Conservation (phyloP, 2,113 vertebrate species). For the Papio anubis region DNA sequence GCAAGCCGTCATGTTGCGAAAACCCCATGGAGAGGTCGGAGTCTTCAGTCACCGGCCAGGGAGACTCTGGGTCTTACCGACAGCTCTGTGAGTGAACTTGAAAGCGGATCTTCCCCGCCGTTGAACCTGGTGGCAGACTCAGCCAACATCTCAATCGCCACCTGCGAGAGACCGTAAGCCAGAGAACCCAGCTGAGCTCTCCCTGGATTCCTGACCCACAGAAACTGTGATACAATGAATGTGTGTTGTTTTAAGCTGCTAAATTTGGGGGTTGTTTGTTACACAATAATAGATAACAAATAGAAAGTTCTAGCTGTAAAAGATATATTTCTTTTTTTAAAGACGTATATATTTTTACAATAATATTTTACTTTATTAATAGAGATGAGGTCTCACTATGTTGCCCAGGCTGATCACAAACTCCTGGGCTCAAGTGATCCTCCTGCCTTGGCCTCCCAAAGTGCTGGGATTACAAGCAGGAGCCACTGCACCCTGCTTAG, state of each 20-base stretch:
- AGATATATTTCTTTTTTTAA: too few relatives aligned
- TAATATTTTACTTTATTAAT: too few relatives aligned
- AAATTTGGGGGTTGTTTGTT: not conserved
- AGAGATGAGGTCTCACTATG: not conserved
- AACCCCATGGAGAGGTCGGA: accelerated
- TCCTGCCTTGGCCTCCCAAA: too few relatives aligned
- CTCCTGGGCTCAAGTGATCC: too few relatives aligned
- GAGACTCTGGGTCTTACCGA: not conserved
- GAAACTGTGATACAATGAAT: accelerated
- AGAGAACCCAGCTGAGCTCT: not conserved
- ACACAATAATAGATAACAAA: not conserved
- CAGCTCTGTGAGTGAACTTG: not conserved
- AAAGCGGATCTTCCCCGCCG: accelerated
- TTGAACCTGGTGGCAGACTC: accelerated
- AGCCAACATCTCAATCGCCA: accelerated
- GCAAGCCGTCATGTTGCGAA: not conserved
- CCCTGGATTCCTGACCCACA: not conserved
- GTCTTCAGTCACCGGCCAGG: not conserved
- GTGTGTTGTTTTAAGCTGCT: not conserved
- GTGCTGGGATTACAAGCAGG: too few relatives aligned
- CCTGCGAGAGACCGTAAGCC: not conserved
- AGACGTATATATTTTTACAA: too few relatives aligned
- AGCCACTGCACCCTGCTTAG: too few relatives aligned
- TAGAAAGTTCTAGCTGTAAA: not conserved
- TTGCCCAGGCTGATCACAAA: not conserved